A percentile compares a stretch with the other conserved stretches of the same genome.
phyloP scores from a whole-genome alignment of 2,888 invertebrate species.

The Drosophila mayaguana region DNA sequence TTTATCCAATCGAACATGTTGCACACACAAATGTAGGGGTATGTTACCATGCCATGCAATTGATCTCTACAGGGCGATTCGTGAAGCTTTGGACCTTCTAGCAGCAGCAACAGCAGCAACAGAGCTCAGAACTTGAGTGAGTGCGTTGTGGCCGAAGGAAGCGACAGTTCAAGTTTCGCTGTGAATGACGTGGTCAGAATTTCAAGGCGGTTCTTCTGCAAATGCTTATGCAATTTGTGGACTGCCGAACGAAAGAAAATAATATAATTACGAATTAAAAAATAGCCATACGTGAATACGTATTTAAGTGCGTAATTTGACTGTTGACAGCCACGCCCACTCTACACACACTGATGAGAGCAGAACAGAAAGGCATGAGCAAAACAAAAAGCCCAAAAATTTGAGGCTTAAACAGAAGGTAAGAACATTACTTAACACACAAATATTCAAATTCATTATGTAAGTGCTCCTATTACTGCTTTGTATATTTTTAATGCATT shows the following conservation, averaged over 20 bases:
- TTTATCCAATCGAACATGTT: slow-evolving; percentile 19
- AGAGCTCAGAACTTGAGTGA: slow-evolving; percentile 22
- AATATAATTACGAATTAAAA: neutral
- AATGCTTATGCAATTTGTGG: neutral
- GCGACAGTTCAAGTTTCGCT: slow-evolving; percentile 58
- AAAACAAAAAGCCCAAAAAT: slow-evolving; percentile 5
- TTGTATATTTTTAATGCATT: neutral
- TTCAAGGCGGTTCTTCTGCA: neutral
- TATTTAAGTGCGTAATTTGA: neutral
- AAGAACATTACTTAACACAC: slow-evolving; percentile 4
- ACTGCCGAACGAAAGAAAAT: neutral
- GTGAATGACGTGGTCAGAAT: slow-evolving; percentile 31
- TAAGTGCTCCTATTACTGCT: neutral
- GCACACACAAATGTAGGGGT: slow-evolving; percentile 1
- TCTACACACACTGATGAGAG: neutral
- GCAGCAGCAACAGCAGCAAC: slow-evolving; percentile 9
- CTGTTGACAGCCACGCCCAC: neutral
- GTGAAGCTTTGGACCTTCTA: slow-evolving; percentile 20
- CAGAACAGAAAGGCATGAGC: neutral
- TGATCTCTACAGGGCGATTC: slow-evolving; percentile 27
- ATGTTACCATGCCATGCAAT: neutral
- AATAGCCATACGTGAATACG: neutral
- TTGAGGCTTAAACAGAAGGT: neutral
- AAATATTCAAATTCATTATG: neutral
- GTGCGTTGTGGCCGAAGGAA: slow-evolving; percentile 34